Evolutionary conservation across 1,140 invertebrate species (phyloP).

Genomic region (Drosophila yakuba): DNA sequence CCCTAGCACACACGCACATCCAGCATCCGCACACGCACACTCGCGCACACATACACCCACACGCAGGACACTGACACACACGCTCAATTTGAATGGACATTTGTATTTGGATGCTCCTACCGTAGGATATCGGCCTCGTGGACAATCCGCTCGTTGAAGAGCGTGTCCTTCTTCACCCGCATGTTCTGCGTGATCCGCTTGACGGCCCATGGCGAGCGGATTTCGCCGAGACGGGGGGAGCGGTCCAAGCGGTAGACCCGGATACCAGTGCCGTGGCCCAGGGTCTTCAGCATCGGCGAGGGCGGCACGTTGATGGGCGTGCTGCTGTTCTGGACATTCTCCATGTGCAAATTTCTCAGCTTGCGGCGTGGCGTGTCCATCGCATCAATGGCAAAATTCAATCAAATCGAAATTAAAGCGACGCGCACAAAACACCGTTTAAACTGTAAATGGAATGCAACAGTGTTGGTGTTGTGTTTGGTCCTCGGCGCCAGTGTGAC

Average conservation of each 20-base stretch:
- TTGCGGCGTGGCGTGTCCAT: conserved; percentile 77
- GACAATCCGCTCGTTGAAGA: conserved; percentile 87
- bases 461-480: background rate
- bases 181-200: conserved; percentile 87
- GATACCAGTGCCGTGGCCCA: conserved; percentile 87
- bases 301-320: conserved; percentile 77
- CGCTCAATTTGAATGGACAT: background rate
- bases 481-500: background rate
- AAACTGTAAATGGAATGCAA: conserved; percentile 13
- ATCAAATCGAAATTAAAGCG: conserved; percentile 20
- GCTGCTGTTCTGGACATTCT: conserved; percentile 66
- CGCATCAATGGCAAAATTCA: background rate
- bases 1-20: conserved; percentile 38
- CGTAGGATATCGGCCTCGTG: conserved; percentile 88
- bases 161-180: conserved; percentile 52
- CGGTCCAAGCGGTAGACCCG: conserved; percentile 91
- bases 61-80: conserved; percentile 17
- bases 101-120: conserved; percentile 32
- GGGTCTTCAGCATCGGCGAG: conserved; percentile 75
- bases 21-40: conserved; percentile 34
- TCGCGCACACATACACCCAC: conserved; percentile 24
- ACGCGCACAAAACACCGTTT: conserved; percentile 62
- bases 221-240: conserved; percentile 88
- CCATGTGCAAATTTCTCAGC: conserved; percentile 68
- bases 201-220: conserved; percentile 92